phyloP scores from a whole-genome alignment of 2,797 vertebrate genomes.

The Argyrosomus regius region DNA sequence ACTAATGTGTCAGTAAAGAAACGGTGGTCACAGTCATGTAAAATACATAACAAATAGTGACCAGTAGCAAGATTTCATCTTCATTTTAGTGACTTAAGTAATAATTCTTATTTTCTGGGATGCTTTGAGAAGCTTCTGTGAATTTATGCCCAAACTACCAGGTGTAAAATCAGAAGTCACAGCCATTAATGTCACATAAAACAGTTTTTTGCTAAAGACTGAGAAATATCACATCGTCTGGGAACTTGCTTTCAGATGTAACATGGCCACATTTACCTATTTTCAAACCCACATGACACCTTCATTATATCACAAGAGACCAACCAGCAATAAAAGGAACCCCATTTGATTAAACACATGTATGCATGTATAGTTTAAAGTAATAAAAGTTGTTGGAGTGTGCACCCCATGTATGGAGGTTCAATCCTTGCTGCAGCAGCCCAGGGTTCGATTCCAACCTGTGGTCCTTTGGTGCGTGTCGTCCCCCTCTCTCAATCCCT shows the following conservation, averaged over 20 bases:
- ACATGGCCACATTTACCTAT: neutral
- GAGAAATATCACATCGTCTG: neutral
- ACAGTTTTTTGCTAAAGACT: neutral
- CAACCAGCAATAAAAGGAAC: no score
- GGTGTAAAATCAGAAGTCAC: neutral
- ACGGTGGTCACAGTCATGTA: neutral
- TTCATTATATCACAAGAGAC: neutral
- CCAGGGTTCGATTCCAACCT: no score
- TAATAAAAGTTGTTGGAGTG: no score
- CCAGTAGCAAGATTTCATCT: neutral
- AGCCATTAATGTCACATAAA: neutral
- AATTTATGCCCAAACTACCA: no score
- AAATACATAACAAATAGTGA: neutral
- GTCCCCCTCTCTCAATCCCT: no score
- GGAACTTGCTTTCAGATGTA: neutral
- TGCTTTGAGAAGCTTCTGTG: no score
- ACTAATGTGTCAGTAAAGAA: neutral
- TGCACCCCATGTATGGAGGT: no score
- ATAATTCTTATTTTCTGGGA: no score
- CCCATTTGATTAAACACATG: no score
- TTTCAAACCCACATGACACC: neutral
- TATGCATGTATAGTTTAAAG: no score
- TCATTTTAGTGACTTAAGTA: neutral
- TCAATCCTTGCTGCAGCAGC: no score
- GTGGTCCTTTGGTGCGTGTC: no score